These are phyloP conservation scores for Dallia pectoralis DNA, from an alignment of 2,797 vertebrate genomes.

Conservation along the genomic window DNA sequence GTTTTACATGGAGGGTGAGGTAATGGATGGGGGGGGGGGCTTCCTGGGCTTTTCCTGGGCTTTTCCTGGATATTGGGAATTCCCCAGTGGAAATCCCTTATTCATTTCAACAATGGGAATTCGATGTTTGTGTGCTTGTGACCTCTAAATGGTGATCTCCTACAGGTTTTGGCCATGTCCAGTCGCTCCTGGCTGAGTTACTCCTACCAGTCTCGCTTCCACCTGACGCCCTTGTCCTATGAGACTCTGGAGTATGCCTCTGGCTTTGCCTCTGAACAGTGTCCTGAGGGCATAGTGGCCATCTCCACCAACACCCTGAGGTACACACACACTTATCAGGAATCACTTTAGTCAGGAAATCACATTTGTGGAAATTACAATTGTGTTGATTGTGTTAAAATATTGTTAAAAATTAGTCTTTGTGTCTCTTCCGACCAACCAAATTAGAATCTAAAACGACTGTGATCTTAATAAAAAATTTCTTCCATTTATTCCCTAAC, in stretches of 20 bases:
- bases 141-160: slow-evolving; percentile 7
- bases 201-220: slow-evolving; percentile 97
- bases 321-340: slow-evolving; percentile 56
- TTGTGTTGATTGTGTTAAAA: too few species aligned
- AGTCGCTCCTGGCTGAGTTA: slow-evolving; percentile 99
- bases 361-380: too few species aligned
- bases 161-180: slow-evolving; percentile 96
- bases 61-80: too few species aligned
- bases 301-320: slow-evolving; percentile 97
- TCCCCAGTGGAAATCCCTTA: too few species aligned
- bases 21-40: too few species aligned
- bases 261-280: slow-evolving; percentile 96
- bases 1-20: too few species aligned
- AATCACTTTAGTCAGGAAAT: neutral
- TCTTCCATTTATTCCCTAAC: neutral
- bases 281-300: slow-evolving; percentile 96
- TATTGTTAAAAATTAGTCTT: neutral
- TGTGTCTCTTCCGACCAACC: slow-evolving; percentile 11
- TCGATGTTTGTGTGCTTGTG: too few species aligned
- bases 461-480: neutral
- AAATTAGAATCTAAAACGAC: neutral
- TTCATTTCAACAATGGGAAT: too few species aligned
- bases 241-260: slow-evolving; percentile 97
- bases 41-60: too few species aligned
- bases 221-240: slow-evolving; percentile 92